These are phyloP conservation scores for Thera britannica DNA, from an alignment of 2,888 invertebrate genomes.

Conservation along the genomic window DNA sequence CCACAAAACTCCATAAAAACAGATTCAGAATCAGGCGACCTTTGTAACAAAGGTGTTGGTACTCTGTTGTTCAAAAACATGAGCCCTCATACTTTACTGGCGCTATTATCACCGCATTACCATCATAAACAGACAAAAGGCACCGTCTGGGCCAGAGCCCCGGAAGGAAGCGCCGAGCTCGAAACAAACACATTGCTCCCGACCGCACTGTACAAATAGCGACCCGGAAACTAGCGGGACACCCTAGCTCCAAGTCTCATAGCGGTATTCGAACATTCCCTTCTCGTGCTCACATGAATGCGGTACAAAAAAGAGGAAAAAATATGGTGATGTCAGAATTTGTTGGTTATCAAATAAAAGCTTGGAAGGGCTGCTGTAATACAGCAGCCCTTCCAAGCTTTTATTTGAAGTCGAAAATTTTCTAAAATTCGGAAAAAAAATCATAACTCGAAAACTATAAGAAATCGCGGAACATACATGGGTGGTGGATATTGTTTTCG, in stretches of 20 bases:
- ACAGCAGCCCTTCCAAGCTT: no score
- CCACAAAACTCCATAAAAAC: not conserved
- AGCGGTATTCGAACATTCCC: not conserved
- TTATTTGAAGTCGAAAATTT: no score
- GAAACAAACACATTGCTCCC: slow-evolving; percentile 25
- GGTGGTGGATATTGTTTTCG: no score
- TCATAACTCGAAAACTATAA: no score
- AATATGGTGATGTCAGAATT: no score
- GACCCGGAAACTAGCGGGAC: slow-evolving; percentile 9
- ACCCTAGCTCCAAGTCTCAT: not conserved
- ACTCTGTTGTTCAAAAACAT: slow-evolving; percentile 14
- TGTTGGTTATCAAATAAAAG: no score
- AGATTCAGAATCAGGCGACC: not conserved
- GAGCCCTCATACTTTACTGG: not conserved
- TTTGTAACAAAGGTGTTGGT: slow-evolving; percentile 1
- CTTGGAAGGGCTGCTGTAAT: no score
- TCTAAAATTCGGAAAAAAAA: no score
- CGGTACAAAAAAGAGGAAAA: no score
- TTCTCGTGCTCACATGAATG: no score
- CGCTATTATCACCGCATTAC: slow-evolving; percentile 13
- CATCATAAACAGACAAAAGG: slow-evolving; percentile 23
- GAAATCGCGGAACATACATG: no score
- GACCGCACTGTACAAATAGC: not conserved
- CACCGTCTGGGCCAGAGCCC: slow-evolving; percentile 9
- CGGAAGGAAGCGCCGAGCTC: slow-evolving; percentile 16